Percentiles rank a stretch among this genome's conserved stretches.
These are phyloP conservation scores for Gallinago nigripennis DNA, from an alignment of 2,797 vertebrate genomes.

Conservation along the genomic window DNA sequence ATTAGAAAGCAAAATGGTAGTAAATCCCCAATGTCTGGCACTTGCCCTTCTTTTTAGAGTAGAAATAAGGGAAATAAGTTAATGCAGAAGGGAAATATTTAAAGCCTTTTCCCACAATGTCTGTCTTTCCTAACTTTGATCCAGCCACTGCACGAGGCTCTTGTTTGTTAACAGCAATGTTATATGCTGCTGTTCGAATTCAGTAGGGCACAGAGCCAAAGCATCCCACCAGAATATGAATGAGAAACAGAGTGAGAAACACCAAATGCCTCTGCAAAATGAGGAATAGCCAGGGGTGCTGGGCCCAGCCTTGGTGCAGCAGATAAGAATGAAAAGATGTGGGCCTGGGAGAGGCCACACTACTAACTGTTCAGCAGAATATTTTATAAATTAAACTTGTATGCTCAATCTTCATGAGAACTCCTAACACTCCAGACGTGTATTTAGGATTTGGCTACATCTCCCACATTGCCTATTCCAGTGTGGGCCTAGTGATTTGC, in stretches of 20 bases:
- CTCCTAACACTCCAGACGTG: not conserved
- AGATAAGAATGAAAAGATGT: not conserved
- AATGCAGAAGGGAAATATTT: constrained; percentile 12
- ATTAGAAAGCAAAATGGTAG: constrained; percentile 16
- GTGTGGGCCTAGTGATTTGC: not conserved
- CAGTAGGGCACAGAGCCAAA: constrained; percentile 11
- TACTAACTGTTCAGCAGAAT: not conserved
- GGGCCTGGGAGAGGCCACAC: not conserved
- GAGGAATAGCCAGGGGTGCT: not conserved
- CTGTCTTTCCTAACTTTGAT: not conserved
- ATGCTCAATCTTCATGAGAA: not conserved
- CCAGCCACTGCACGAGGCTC: not conserved
- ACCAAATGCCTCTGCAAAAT: not conserved
- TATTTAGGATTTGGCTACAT: not conserved
- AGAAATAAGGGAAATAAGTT: not conserved
- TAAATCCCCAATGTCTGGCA: not conserved
- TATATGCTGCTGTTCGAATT: constrained; percentile 5
- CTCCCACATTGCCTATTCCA: not conserved
- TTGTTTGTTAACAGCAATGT: not conserved
- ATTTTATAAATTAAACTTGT: not conserved
- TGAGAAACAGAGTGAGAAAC: not conserved
- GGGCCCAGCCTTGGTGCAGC: not conserved
- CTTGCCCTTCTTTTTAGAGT: not conserved
- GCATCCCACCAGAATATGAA: constrained; percentile 12
- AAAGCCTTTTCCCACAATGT: not conserved